These are phyloP conservation scores for Nothobranchius kuhntae DNA, from an alignment of 2,113 vertebrate genomes.

Conservation along the genomic window DNA sequence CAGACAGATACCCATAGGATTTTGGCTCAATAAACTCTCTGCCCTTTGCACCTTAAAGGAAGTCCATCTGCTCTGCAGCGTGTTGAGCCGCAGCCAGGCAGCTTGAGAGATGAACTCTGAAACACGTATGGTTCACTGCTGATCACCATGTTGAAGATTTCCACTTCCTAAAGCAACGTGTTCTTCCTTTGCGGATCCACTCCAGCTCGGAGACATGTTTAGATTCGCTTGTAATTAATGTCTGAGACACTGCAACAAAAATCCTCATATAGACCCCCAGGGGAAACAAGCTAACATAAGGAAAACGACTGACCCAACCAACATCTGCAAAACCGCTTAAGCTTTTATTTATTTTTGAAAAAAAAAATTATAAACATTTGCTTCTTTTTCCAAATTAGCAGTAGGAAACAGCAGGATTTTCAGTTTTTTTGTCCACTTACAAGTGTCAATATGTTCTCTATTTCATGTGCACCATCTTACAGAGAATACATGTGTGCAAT, in stretches of 20 bases:
- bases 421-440: conserved; percentile 7
- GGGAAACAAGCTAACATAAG: conserved; percentile 39
- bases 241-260: conserved; percentile 44
- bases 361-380: background rate
- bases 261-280: conserved; percentile 34
- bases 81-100: conserved; percentile 57
- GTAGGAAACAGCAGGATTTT: background rate
- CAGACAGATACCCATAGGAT: conserved; percentile 69
- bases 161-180: conserved; percentile 51
- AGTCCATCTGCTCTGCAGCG: conserved; percentile 70
- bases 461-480: conserved; percentile 23
- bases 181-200: conserved; percentile 55
- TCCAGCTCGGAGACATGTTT: conserved; percentile 57
- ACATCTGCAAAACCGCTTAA: conserved; percentile 56
- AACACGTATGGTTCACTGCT: conserved; percentile 47
- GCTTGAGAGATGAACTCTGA: conserved; percentile 40
- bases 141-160: conserved; percentile 53
- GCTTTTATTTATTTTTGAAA: conserved; percentile 11
- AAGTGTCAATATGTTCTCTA: background rate
- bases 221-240: conserved; percentile 51
- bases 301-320: conserved; percentile 33
- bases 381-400: background rate
- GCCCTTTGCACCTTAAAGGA: conserved; percentile 70
- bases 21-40: conserved; percentile 71
- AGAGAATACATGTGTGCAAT: conserved; percentile 33